Percentiles rank a stretch among this genome's conserved stretches.
Conservation (phyloP, 2,113 vertebrate species). For the Clinocottus analis region DNA sequence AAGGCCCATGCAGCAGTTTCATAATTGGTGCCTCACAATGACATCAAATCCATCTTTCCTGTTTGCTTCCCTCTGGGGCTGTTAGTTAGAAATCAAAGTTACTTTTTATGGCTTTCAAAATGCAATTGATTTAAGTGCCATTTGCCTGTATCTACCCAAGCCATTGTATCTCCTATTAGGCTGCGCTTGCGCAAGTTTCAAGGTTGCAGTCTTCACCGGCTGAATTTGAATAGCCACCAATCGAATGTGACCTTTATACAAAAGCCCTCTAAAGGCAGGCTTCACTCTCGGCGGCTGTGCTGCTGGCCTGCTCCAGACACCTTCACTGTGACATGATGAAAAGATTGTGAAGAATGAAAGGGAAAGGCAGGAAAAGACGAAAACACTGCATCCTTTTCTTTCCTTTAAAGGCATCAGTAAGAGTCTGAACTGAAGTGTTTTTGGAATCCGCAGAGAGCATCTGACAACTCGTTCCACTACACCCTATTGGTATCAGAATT, state of each 20-base stretch:
- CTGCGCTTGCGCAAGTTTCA: conserved; percentile 44
- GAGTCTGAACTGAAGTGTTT: neutral
- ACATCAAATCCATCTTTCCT: conserved; percentile 37
- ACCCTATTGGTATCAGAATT: neutral
- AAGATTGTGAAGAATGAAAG: conserved; percentile 9
- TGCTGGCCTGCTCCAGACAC: neutral
- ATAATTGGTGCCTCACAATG: conserved; percentile 49
- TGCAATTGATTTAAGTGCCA: conserved; percentile 44
- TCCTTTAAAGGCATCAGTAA: neutral
- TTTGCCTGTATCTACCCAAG: conserved; percentile 23
- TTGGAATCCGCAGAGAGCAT: neutral
- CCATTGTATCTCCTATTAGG: conserved; percentile 15
- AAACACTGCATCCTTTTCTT: neutral
- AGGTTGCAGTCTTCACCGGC: conserved; percentile 50
- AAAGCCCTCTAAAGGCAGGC: conserved; percentile 23
- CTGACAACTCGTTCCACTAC: neutral
- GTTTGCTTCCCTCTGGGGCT: conserved; percentile 18
- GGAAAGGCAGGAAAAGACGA: neutral
- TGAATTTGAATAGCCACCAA: conserved; percentile 63
- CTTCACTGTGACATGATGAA: conserved; percentile 24
- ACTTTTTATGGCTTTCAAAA: conserved; percentile 48
- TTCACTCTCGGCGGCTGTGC: conserved; percentile 24
- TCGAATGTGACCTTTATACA: conserved; percentile 59
- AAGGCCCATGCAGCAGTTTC: conserved; percentile 48
- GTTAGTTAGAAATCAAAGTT: conserved; percentile 54